Conservation (phyloP, 2,797 vertebrate species). For the Muraenolepis orangiensis region DNA sequence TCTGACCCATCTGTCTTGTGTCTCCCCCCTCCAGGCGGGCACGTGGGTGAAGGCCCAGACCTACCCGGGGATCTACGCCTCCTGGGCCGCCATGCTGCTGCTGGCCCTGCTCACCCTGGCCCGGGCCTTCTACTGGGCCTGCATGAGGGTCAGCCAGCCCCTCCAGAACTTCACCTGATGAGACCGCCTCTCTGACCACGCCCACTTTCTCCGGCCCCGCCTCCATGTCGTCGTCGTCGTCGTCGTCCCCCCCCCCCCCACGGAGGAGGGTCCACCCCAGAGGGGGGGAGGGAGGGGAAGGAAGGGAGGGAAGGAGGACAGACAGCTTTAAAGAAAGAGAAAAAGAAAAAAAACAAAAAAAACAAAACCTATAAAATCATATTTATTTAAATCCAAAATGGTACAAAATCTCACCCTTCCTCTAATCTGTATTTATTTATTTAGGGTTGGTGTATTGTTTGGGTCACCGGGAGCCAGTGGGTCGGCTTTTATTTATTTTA, state of each 20-base stretch:
- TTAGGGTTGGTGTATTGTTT: slow-evolving; percentile 35
- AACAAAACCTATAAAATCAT: slow-evolving; percentile 20
- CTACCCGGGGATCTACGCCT: slow-evolving; percentile 86
- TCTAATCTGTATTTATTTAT: not conserved
- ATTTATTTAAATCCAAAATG: slow-evolving; percentile 60
- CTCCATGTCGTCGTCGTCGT: too few relatives aligned
- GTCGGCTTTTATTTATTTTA: slow-evolving; percentile 50
- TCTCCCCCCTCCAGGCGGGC: slow-evolving; percentile 71
- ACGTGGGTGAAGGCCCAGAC: slow-evolving; percentile 81
- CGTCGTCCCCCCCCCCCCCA: not conserved
- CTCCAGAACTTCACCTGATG: slow-evolving; percentile 89
- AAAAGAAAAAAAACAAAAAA: slow-evolving; percentile 10
- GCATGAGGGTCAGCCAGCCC: slow-evolving; percentile 91
- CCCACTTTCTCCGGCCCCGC: not conserved
- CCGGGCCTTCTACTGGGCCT: slow-evolving; percentile 89
- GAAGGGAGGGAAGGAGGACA: slow-evolving; percentile 31
- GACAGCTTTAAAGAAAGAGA: slow-evolving; percentile 43
- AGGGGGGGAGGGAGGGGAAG: not conserved
- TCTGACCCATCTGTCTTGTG: not conserved
- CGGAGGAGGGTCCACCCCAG: not conserved
- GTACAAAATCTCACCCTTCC: not conserved
- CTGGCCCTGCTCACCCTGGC: slow-evolving; percentile 82
- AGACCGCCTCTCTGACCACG: slow-evolving; percentile 14
- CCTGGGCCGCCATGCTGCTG: slow-evolving; percentile 83
- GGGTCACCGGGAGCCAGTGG: too few relatives aligned